Evolutionary conservation across 2,797 vertebrate genomes (phyloP).

Genomic region (Clarias fuscus): DNA sequence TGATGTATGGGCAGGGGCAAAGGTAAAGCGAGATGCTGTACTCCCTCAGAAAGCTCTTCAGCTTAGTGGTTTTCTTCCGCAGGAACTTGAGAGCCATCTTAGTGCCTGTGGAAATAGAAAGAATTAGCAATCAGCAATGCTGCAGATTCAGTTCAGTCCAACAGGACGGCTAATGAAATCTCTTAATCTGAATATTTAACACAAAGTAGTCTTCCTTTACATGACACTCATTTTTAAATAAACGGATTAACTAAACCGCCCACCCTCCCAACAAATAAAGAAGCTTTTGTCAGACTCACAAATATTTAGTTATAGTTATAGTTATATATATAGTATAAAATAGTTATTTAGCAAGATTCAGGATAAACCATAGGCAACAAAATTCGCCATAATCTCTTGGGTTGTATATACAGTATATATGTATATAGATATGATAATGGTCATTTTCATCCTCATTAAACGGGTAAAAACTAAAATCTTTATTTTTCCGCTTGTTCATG

Average conservation of each 20-base stretch:
- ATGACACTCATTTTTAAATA: neutral
- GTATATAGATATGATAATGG: neutral
- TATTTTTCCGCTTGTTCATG: neutral
- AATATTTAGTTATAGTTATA: neutral
- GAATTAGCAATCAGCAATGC: constrained; percentile 19
- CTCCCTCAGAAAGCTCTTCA: constrained; percentile 82
- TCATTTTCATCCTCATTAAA: neutral
- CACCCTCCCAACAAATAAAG: neutral
- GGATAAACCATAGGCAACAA: neutral
- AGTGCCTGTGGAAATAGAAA: constrained; percentile 63
- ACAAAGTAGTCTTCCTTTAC: neutral
- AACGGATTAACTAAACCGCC: neutral
- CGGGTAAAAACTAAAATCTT: neutral
- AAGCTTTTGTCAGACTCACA: neutral
- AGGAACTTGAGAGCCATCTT: constrained; percentile 86
- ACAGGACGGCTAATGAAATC: neutral
- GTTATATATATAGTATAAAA: too few species aligned
- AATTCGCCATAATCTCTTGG: neutral
- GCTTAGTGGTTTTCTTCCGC: constrained; percentile 84
- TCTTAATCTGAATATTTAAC: neutral
- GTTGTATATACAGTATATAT: neutral
- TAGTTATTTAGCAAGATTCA: neutral
- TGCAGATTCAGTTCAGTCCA: neutral
- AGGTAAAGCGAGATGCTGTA: constrained; percentile 84
- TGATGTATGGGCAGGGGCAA: constrained; percentile 83